These are phyloP conservation scores for Medauroidea extradentata DNA, from an alignment of 1,140 invertebrate genomes.

Conservation along the genomic window DNA sequence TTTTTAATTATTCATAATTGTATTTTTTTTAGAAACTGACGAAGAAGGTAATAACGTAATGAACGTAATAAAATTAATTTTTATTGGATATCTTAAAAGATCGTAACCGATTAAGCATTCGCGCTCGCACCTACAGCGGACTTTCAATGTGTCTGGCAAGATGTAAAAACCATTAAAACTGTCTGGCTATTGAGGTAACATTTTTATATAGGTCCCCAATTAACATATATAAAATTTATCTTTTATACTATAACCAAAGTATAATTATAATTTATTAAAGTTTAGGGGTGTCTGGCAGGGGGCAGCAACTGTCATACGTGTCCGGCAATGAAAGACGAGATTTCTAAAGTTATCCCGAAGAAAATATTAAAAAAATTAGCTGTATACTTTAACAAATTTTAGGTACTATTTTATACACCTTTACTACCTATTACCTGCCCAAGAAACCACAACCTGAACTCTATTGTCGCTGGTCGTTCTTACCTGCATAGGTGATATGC, in stretches of 20 bases:
- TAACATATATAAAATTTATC: constrained; percentile 23
- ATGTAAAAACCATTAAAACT: constrained; percentile 21
- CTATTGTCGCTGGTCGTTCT: constrained; percentile 6
- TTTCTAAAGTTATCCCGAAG: constrained; percentile 17
- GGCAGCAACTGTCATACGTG: constrained; percentile 17
- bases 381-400: constrained; percentile 16
- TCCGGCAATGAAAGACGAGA: constrained; percentile 22
- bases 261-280: constrained; percentile 21
- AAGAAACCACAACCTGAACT: constrained; percentile 9
- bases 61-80: too few relatives aligned
- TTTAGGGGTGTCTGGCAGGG: constrained; percentile 21
- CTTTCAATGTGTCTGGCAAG: constrained; percentile 21
- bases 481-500: constrained; percentile 15
- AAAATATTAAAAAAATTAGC: constrained; percentile 11
- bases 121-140: not conserved
- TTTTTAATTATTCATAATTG: too few relatives aligned
- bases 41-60: too few relatives aligned
- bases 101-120: not conserved
- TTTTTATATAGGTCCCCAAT: constrained; percentile 14
- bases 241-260: constrained; percentile 26
- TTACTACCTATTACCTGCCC: constrained; percentile 6
- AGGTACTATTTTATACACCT: constrained; percentile 17
- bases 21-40: too few relatives aligned
- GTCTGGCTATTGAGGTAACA: constrained; percentile 22
- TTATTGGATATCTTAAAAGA: too few relatives aligned